These are phyloP conservation scores for Macrosiphum euphorbiae DNA, from an alignment of 2,888 invertebrate genomes.

Conservation along the genomic window DNA sequence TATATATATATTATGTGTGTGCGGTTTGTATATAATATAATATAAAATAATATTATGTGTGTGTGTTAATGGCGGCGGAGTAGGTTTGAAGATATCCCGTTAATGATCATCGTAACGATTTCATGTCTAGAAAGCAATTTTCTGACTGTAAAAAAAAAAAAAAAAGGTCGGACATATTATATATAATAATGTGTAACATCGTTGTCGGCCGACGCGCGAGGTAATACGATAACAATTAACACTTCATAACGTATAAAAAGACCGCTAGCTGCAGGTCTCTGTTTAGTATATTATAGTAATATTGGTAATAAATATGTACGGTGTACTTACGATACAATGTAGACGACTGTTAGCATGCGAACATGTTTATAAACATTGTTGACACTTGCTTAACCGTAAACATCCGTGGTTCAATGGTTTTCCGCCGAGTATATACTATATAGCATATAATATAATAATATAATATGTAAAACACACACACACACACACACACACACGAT, in stretches of 20 bases:
- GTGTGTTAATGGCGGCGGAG: neutral
- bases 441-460: neutral
- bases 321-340: no score
- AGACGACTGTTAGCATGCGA: neutral
- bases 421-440: neutral
- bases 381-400: neutral
- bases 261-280: neutral
- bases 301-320: no score
- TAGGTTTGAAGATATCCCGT: conserved; percentile 28
- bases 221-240: conserved; percentile 14
- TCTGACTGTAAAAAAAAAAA: conserved; percentile 14
- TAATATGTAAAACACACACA: neutral
- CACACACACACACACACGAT: neutral
- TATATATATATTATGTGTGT: neutral
- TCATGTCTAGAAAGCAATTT: conserved; percentile 14
- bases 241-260: neutral
- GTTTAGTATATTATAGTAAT: neutral
- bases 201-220: neutral
- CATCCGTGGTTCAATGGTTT: conserved; percentile 1
- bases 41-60: neutral
- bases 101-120: conserved; percentile 35
- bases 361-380: neutral
- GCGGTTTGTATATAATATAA: neutral
- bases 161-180: conserved; percentile 2
- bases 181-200: neutral